These are phyloP conservation scores for Drosophila lini DNA, from an alignment of 1,140 invertebrate species.

Conservation along the genomic window DNA sequence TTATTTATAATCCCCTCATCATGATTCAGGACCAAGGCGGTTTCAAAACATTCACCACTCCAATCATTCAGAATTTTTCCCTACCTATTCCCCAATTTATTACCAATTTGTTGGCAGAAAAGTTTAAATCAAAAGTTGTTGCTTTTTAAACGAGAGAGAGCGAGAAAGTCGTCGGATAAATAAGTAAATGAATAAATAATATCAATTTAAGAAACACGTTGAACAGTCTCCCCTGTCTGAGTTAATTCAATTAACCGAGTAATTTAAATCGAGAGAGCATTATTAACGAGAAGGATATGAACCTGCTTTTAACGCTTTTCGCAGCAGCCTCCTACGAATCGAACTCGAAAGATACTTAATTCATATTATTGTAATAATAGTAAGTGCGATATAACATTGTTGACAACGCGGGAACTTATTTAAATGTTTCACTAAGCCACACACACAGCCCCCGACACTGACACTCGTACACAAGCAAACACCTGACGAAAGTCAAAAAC, in stretches of 20 bases:
- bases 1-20: slow-evolving; percentile 10
- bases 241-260: slow-evolving; percentile 75
- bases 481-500: slow-evolving; percentile 55
- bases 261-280: slow-evolving; percentile 38
- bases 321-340: slow-evolving; percentile 52
- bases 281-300: slow-evolving; percentile 25
- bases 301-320: slow-evolving; percentile 48
- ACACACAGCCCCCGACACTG: slow-evolving; percentile 13
- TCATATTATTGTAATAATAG: slow-evolving; percentile 49
- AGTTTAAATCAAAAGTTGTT: slow-evolving; percentile 71
- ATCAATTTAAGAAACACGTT: slow-evolving; percentile 49
- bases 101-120: slow-evolving; percentile 19
- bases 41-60: slow-evolving; percentile 50
- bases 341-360: slow-evolving; percentile 37
- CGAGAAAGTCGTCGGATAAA: slow-evolving; percentile 21
- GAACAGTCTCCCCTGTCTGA: slow-evolving; percentile 56
- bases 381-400: slow-evolving; percentile 51
- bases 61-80: slow-evolving; percentile 5
- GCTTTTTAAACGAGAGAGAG: slow-evolving; percentile 27
- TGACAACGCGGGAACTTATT: slow-evolving; percentile 64
- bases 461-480: slow-evolving; percentile 27
- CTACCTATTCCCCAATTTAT: not conserved
- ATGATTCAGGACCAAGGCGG: slow-evolving; percentile 58
- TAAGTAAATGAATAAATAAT: slow-evolving; percentile 49
- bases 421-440: slow-evolving; percentile 60